Evolutionary conservation across 1,140 invertebrate genomes (phyloP), one percentile per base, ranked within the genome.

Genomic region (Drosophila trapezifrons): DNA sequence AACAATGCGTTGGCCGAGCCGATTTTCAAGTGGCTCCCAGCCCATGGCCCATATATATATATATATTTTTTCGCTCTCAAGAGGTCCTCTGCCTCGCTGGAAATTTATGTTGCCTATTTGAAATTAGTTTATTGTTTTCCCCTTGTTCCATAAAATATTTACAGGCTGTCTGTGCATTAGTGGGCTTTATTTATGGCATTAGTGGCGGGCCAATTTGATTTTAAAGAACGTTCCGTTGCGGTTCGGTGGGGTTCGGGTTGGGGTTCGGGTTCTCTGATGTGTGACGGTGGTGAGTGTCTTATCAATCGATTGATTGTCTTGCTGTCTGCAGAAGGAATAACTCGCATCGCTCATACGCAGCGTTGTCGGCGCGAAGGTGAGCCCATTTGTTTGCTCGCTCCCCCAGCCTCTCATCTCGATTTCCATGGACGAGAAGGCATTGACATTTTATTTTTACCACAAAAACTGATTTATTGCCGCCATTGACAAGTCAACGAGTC

Each of bases 61-160:
- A n/a, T n/a, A n/a, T n/a, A n/a, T 64, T 27, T 63, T 47, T 32
- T 20, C 17, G 9, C 47, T 56, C 22, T 22, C 32, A 38, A 47
- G 45, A 43, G 60, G 27, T 10, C 17, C 20, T 22, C 20, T 22
- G 4, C 18, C 12, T 27, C 22, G 45, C 45, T 2, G 3, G 54
- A 49, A 80, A 86, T 86, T 80, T 85, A 85, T 84, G 81, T 70
- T 73, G 64, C 77, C 72, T 67, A 73, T 84, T 69, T 57, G 49
- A 84, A 80, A 85, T 84, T 85, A 84, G 81, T 85, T 85, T 74
- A 84, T 80, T 85, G 81, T 84, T 85, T 84, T 80, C 37, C 52
- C 46, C 54, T 64, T 38, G 63, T 32, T 45, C 54, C 32, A 62
- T 62, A 45, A 65, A 65, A 75, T 43, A 65, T 73, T 65, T 37